Evolutionary conservation across 2,888 invertebrate species (phyloP).

Genomic region (Melanostoma mellinum): DNA sequence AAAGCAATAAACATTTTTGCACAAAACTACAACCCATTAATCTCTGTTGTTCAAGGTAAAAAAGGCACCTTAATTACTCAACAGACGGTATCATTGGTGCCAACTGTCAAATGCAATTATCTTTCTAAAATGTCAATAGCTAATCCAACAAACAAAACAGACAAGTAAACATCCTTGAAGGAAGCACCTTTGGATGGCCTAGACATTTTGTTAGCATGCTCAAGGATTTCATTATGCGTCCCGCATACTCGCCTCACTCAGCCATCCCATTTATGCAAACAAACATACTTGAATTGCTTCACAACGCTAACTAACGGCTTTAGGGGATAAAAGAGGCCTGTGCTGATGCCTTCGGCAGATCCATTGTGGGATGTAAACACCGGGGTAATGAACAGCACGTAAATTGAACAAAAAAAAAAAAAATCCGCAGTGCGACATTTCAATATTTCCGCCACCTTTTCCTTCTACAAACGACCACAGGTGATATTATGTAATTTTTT

Average conservation of each 20-base stretch:
- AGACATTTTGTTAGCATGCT: conserved; percentile 14
- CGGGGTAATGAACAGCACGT: neutral
- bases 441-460: neutral
- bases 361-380: conserved; percentile 6
- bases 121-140: conserved; percentile 43
- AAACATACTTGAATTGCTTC: conserved; percentile 12
- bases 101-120: conserved; percentile 52
- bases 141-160: conserved; percentile 31
- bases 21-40: too few relatives aligned
- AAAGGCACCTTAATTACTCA: too few relatives aligned
- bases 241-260: conserved; percentile 2
- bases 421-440: conserved; percentile 43
- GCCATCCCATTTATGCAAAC: neutral
- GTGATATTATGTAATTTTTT: too few relatives aligned
- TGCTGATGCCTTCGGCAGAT: conserved; percentile 10
- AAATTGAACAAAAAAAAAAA: conserved; percentile 3
- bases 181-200: conserved; percentile 21
- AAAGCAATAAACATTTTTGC: too few relatives aligned
- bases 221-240: conserved; percentile 19
- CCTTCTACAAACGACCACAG: too few relatives aligned
- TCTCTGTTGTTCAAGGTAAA: too few relatives aligned
- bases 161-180: conserved; percentile 41
- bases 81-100: neutral
- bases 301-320: neutral
- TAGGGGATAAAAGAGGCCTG: neutral